phyloP scores from a whole-genome alignment of 1,140 invertebrate species.

The Colletes latitarsis region DNA sequence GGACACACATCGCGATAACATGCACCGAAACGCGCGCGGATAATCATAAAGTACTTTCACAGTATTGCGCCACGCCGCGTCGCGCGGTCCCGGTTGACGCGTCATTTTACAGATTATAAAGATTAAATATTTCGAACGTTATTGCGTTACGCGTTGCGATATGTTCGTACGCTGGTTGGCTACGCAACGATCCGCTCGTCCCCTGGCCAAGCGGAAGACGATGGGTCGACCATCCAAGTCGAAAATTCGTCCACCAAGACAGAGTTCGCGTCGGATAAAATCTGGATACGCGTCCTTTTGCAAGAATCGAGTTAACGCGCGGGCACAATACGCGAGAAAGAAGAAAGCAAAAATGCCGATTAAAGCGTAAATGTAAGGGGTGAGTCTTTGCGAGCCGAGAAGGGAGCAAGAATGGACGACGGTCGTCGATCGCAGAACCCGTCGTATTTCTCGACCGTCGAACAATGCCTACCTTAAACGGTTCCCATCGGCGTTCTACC shows the following conservation, averaged over 20 bases:
- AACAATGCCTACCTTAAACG: slow-evolving; percentile 68
- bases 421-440: slow-evolving; percentile 1
- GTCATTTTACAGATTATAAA: slow-evolving; percentile 32
- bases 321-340: not conserved
- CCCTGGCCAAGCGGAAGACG: too few species aligned
- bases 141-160: not conserved
- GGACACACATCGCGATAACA: not conserved
- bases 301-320: slow-evolving; percentile 28
- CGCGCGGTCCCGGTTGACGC: slow-evolving; percentile 3
- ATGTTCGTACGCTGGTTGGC: too few species aligned
- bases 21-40: slow-evolving; percentile 11
- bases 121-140: slow-evolving; percentile 39
- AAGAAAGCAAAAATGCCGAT: slow-evolving; percentile 24
- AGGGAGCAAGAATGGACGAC: slow-evolving; percentile 27
- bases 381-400: slow-evolving; percentile 1
- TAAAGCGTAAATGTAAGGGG: not conserved
- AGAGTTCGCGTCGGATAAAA: too few species aligned
- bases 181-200: too few species aligned
- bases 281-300: too few species aligned
- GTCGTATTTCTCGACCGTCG: slow-evolving; percentile 46
- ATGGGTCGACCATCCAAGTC: too few species aligned
- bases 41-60: slow-evolving; percentile 40
- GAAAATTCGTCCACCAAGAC: too few species aligned
- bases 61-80: too few species aligned
- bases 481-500: slow-evolving; percentile 56